These are phyloP conservation scores for Drosophila barbarae DNA, from an alignment of 2,888 invertebrate species.

Conservation along the genomic window DNA sequence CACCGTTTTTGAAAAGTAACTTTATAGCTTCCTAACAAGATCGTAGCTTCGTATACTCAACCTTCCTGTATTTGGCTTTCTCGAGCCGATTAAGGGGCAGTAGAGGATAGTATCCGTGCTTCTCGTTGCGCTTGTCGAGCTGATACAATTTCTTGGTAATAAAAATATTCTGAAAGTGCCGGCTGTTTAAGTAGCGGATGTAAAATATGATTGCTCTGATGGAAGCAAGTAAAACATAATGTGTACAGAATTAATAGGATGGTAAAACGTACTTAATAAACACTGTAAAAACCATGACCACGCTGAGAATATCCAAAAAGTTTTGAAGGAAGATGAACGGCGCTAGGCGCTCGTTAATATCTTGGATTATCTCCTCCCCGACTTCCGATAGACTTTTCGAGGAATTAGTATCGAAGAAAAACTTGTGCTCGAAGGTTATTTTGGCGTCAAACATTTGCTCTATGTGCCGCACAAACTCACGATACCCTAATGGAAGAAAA, in stretches of 20 bases:
- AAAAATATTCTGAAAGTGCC: conserved; percentile 86
- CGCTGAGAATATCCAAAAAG: conserved; percentile 81
- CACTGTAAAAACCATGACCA: conserved; percentile 82
- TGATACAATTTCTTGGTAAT: conserved; percentile 84
- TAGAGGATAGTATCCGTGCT: conserved; percentile 83
- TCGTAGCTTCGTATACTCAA: not conserved
- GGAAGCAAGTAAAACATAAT: not conserved
- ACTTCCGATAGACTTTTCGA: conserved; percentile 82
- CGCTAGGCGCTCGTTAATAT: conserved; percentile 81
- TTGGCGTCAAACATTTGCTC: conserved; percentile 84
- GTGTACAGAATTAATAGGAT: not conserved
- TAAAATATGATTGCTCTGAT: conserved; percentile 86
- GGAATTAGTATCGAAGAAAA: conserved; percentile 82
- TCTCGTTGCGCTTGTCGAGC: conserved; percentile 83
- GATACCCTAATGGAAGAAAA: conserved; percentile 80
- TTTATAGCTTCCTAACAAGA: not conserved
- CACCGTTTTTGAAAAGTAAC: not conserved
- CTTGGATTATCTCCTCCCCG: conserved; percentile 81
- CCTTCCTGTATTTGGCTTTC: conserved; percentile 80
- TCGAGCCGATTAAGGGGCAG: conserved; percentile 86
- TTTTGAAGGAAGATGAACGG: conserved; percentile 81
- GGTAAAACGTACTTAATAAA: conserved; percentile 81
- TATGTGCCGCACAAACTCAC: conserved; percentile 82
- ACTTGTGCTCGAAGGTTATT: conserved; percentile 83
- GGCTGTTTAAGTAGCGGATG: conserved; percentile 85